Percentiles rank a stretch among this genome's conserved stretches.
phyloP scores from a whole-genome alignment of 2,797 vertebrate genomes.

The Danio tinwini region DNA sequence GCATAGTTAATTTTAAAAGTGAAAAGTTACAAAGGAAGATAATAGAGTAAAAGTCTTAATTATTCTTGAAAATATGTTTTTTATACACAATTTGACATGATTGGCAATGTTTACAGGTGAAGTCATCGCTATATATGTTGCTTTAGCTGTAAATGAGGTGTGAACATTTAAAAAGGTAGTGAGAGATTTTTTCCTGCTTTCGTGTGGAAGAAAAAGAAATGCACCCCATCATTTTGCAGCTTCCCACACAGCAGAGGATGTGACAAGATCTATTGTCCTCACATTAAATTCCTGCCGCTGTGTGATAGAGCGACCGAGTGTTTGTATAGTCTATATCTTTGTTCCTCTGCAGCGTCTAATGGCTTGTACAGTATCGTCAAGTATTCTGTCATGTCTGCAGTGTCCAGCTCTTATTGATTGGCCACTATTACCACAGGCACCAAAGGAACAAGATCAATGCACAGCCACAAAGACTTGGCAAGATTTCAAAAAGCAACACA shows the following conservation, averaged over 20 bases:
- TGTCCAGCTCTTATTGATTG: slow-evolving; percentile 7
- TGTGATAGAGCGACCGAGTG: not conserved
- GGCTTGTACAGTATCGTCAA: slow-evolving; percentile 5
- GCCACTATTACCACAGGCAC: slow-evolving; percentile 5
- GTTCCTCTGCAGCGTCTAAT: slow-evolving; percentile 22
- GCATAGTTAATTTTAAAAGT: too few relatives aligned
- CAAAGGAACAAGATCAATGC: slow-evolving; percentile 8
- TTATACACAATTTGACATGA: too few relatives aligned
- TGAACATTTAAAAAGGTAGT: not conserved
- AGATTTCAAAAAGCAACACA: slow-evolving; percentile 19
- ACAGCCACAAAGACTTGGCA: slow-evolving; percentile 28
- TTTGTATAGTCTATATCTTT: slow-evolving; percentile 26
- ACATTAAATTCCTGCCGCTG: slow-evolving; percentile 18
- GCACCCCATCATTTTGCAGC: slow-evolving; percentile 8
- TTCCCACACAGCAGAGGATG: slow-evolving; percentile 32
- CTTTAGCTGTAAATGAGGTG: not conserved
- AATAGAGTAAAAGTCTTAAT: too few relatives aligned
- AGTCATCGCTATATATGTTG: not conserved
- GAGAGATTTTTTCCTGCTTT: slow-evolving; percentile 3
- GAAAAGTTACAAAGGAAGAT: too few relatives aligned
- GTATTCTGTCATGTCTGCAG: slow-evolving; percentile 39
- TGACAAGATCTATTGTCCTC: slow-evolving; percentile 22
- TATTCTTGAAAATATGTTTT: too few relatives aligned
- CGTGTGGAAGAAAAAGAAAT: slow-evolving; percentile 7
- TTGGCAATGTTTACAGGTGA: not conserved